Base-by-base conservation (phyloP, 1,140 invertebrate genomes). In the Parapsyche elsis region DNA sequence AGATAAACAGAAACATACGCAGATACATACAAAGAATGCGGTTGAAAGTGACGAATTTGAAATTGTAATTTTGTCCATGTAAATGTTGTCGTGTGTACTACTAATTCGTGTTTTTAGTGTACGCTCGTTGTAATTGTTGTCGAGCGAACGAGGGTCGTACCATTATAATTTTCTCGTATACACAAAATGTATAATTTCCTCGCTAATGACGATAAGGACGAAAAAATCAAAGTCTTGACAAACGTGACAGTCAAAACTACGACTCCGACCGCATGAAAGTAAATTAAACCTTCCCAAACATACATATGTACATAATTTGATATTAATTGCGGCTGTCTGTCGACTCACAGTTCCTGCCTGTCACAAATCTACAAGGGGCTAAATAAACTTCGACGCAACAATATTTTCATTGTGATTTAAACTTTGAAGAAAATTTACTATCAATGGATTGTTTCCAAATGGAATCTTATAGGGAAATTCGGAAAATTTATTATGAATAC, bases 301-400 rank as follows among this genome's bases (percentile, higher is more conserved):
- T n/a, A n/a, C n/a, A n/a, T n/a, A n/a, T n/a, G n/a, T n/a, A n/a
- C n/a, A 76, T 76, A 80, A 80, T 80, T 80, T 80, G 73, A 80
- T 80, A 80, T 80, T 80, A 80, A 80, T 80, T 80, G 74, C 74
- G 71, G 26, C 73, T 38, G 77, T 70, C 61, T 70, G 26, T 53
- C 45, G 10, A 53, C 49, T 53, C 16, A 53, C 49, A 53, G 12
- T 53, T 53, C 16, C 12, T 12, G n/a, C 49, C 9, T 30, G 30
- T 30, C 12, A 19, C 21, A 77, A 77, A 4, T 49, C 9, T 46
- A 77, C 49, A 77, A 77, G 75, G 57, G 57, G 9, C 9, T 23
- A 76, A 46, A 76, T n/a, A 53, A 57, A 38, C 30, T 38, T n/a
- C n/a, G n/a, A n/a, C n/a, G n/a, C n/a, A n/a, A n/a, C n/a, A n/a